Conservation (phyloP, 2,888 invertebrate species). For the Labia minor region DNA sequence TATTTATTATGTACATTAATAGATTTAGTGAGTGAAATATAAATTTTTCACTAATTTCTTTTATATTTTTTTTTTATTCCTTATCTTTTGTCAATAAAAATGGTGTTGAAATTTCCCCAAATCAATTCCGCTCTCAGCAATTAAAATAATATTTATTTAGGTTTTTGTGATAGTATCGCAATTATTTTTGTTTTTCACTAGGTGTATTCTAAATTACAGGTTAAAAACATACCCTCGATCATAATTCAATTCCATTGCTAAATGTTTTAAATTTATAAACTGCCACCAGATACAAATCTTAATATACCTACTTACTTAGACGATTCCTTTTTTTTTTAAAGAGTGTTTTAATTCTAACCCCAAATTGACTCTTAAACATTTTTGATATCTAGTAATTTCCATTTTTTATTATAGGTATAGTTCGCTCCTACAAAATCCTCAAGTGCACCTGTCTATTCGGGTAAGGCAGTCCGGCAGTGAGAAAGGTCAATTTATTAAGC, state of each 20-base stretch:
- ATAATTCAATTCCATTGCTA: conserved; percentile 4
- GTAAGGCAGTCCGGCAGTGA: neutral
- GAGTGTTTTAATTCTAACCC: neutral
- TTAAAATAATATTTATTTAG: too few species aligned
- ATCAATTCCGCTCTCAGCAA: too few species aligned
- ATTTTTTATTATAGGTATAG: conserved; percentile 4
- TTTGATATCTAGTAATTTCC: conserved; percentile 8
- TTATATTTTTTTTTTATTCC: too few species aligned
- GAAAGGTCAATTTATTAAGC: neutral
- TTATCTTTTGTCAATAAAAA: too few species aligned
- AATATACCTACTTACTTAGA: neutral
- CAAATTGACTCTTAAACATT: neutral
- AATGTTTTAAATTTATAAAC: conserved; percentile 2
- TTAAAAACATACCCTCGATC: neutral
- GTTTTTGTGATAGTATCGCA: too few species aligned
- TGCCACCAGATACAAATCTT: neutral
- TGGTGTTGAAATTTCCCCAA: too few species aligned
- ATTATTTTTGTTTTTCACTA: too few species aligned
- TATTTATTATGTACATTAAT: too few species aligned
- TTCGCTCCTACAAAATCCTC: neutral
- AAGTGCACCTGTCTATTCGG: neutral
- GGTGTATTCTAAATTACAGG: neutral
- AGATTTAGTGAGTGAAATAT: too few species aligned
- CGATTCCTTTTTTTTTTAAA: conserved; percentile 8
- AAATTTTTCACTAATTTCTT: too few species aligned